phyloP scores from a whole-genome alignment of 2,888 invertebrate species.

The Psylliodes chrysocephalus region DNA sequence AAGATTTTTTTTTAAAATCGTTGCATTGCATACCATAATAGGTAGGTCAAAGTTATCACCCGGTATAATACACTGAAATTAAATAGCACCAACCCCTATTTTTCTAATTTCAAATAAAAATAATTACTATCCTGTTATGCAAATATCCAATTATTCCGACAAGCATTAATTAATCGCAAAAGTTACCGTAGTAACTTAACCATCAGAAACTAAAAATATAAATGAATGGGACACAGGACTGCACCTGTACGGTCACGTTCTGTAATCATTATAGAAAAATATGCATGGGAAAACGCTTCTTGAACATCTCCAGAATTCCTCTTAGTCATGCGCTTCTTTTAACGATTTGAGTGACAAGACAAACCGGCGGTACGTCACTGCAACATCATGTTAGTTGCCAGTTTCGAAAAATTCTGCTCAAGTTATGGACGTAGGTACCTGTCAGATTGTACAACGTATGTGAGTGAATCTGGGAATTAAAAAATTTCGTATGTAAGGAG shows the following conservation, averaged over 20 bases:
- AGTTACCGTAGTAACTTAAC: too few species aligned
- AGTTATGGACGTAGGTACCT: neutral
- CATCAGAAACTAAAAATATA: constrained; percentile 4
- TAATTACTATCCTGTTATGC: too few species aligned
- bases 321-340: constrained; percentile 12
- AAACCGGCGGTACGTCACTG: constrained; percentile 30
- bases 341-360: constrained; percentile 28
- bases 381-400: constrained; percentile 12
- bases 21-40: too few species aligned
- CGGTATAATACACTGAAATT: too few species aligned
- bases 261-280: constrained; percentile 19
- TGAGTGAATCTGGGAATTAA: too few species aligned
- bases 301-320: neutral
- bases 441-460: neutral
- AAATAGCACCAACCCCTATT: too few species aligned
- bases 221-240: neutral
- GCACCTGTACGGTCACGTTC: constrained; percentile 12
- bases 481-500: too few species aligned
- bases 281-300: constrained; percentile 32
- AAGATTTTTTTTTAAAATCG: too few species aligned
- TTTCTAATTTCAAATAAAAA: too few species aligned
- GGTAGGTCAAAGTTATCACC: too few species aligned
- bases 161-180: too few species aligned
- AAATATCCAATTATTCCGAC: too few species aligned
- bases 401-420: constrained; percentile 9